These are phyloP conservation scores for Myoxocephalus aenaeus DNA, from an alignment of 2,797 vertebrate species.

Conservation along the genomic window DNA sequence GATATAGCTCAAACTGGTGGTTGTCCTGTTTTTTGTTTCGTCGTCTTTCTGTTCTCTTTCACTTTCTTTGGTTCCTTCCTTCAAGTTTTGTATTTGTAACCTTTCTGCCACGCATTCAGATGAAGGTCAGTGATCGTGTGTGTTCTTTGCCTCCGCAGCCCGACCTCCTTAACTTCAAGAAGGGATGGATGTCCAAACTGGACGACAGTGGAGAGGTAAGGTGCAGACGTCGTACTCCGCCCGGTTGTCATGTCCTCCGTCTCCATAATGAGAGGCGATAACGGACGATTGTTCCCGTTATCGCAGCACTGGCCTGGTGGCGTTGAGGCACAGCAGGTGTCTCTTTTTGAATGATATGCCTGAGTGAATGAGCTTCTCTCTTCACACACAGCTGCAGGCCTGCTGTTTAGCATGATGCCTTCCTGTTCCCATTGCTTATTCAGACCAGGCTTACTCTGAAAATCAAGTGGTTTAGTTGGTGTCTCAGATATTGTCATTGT, in stretches of 20 bases:
- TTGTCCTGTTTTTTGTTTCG: not conserved
- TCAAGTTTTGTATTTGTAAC: not conserved
- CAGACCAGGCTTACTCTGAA: not conserved
- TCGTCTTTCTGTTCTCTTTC: not conserved
- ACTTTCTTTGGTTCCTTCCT: constrained; percentile 3
- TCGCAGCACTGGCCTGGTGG: constrained; percentile 28
- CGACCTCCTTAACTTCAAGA: constrained; percentile 99
- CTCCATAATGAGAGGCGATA: too few species aligned
- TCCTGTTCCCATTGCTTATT: not conserved
- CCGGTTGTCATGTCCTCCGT: not conserved
- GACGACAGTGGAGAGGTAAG: constrained; percentile 89
- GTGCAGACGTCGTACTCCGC: constrained; percentile 51
- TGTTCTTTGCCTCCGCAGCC: constrained; percentile 82
- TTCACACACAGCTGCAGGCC: constrained; percentile 11
- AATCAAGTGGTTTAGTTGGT: not conserved
- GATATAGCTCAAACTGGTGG: not conserved
- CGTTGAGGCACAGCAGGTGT: constrained; percentile 44
- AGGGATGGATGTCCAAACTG: constrained; percentile 99
- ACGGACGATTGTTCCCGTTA: constrained; percentile 4
- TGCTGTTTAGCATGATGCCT: constrained; percentile 2
- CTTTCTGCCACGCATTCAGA: constrained; percentile 3
- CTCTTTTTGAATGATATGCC: constrained; percentile 42
- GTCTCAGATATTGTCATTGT: not conserved
- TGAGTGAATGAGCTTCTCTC: constrained; percentile 26
- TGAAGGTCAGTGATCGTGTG: constrained; percentile 23